Conservation (phyloP, 2,888 invertebrate genomes). For the Ernsta delagoae region DNA sequence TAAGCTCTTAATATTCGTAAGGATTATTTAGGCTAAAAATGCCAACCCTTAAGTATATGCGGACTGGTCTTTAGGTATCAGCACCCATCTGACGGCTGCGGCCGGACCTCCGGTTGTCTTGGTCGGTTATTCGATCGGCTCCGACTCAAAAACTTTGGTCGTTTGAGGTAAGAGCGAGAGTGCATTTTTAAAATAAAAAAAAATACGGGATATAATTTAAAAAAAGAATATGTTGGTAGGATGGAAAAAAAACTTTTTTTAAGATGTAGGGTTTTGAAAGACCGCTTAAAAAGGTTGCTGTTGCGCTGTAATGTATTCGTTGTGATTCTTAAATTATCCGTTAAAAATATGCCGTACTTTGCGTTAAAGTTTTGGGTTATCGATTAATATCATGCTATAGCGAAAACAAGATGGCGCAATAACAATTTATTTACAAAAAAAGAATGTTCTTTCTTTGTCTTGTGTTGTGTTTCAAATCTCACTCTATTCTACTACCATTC, state of each 20-base stretch:
- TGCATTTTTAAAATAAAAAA: conserved; percentile 29
- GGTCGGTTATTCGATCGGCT: conserved; percentile 77
- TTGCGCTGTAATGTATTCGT: conserved; percentile 20
- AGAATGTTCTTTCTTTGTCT: not conserved
- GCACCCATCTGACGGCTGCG: conserved; percentile 76
- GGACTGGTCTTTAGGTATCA: conserved; percentile 80
- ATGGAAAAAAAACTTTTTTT: not conserved
- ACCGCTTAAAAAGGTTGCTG: conserved; percentile 7
- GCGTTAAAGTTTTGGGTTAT: not conserved
- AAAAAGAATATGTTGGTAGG: not conserved
- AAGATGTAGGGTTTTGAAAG: conserved; percentile 8
- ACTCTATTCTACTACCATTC: conserved; percentile 14
- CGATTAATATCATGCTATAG: not conserved
- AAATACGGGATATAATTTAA: conserved; percentile 30
- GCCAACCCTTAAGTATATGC: conserved; percentile 53
- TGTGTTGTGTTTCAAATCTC: conserved; percentile 6
- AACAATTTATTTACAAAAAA: too few relatives aligned
- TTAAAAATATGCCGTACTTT: too few relatives aligned
- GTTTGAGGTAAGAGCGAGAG: conserved; percentile 76
- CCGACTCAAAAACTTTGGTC: conserved; percentile 80
- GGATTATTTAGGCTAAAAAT: conserved; percentile 14
- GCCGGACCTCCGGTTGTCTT: conserved; percentile 73
- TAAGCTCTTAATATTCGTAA: not conserved
- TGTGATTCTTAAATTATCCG: not conserved
- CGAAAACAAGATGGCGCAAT: conserved; percentile 18